A percentile compares a stretch with the other conserved stretches of the same genome.
phyloP scores from a whole-genome alignment of 2,888 invertebrate species.

The Eupeodes luniger region DNA sequence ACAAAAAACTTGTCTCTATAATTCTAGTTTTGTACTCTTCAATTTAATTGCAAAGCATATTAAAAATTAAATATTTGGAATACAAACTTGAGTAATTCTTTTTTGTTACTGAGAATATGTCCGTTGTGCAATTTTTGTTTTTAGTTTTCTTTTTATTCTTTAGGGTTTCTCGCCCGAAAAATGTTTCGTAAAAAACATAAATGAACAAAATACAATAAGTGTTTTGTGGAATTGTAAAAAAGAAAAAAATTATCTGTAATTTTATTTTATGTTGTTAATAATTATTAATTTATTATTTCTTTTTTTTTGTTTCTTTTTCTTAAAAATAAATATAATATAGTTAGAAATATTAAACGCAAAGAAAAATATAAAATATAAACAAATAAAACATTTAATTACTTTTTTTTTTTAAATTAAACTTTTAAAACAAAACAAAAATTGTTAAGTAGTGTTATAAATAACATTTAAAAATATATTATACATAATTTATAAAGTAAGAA shows the following conservation, averaged over 20 bases:
- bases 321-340: constrained; percentile 37
- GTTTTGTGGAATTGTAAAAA: constrained; percentile 76
- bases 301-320: constrained; percentile 29
- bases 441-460: constrained; percentile 69
- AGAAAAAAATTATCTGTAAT: constrained; percentile 82
- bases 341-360: constrained; percentile 46
- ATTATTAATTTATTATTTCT: constrained; percentile 70
- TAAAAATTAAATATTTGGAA: constrained; percentile 43
- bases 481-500: constrained; percentile 58
- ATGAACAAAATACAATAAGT: constrained; percentile 38
- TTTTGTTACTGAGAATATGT: constrained; percentile 57
- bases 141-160: constrained; percentile 30
- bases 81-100: constrained; percentile 41
- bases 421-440: constrained; percentile 23
- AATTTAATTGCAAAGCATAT: constrained; percentile 69
- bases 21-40: constrained; percentile 27
- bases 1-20: constrained; percentile 11
- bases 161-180: constrained; percentile 2
- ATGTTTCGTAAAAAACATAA: constrained; percentile 21
- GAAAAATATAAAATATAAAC: constrained; percentile 34
- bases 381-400: constrained; percentile 27
- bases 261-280: constrained; percentile 69
- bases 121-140: constrained; percentile 73
- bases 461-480: constrained; percentile 44
- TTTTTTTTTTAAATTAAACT: constrained; percentile 45